Conservation (phyloP, 2,888 invertebrate genomes). For the Athalia cordata region DNA sequence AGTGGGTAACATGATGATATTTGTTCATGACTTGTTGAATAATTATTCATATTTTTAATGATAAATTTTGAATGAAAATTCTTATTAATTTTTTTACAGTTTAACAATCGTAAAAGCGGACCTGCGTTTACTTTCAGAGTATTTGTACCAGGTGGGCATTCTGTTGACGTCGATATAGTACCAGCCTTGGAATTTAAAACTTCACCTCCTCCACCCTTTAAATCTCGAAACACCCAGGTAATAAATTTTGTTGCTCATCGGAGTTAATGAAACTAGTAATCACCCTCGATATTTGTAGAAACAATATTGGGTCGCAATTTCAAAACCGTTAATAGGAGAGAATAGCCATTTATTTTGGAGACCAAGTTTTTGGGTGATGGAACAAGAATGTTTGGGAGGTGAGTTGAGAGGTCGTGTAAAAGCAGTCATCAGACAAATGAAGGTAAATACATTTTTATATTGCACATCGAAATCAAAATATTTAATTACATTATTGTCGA, state of each 20-base stretch:
- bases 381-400: constrained; percentile 74
- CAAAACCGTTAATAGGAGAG: constrained; percentile 68
- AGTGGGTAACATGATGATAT: constrained; percentile 1
- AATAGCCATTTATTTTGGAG: constrained; percentile 74
- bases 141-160: constrained; percentile 57
- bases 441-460: constrained; percentile 52
- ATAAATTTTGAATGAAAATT: not conserved
- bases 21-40: not conserved
- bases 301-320: constrained; percentile 75
- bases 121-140: constrained; percentile 77
- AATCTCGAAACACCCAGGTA: constrained; percentile 8
- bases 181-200: constrained; percentile 75
- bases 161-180: constrained; percentile 76
- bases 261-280: no score
- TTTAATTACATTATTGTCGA: not conserved
- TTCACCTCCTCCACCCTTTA: constrained; percentile 72
- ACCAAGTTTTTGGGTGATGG: constrained; percentile 77
- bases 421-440: constrained; percentile 60
- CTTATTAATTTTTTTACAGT: constrained; percentile 60
- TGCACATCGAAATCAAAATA: not conserved
- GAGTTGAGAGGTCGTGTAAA: constrained; percentile 57
- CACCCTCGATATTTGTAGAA: constrained; percentile 59
- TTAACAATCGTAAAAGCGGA: constrained; percentile 73
- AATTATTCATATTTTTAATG: not conserved
- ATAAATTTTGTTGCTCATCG: not conserved